A percentile compares a stretch with the other conserved stretches of the same genome.
These are phyloP conservation scores for Myotis yumanensis DNA, from an alignment of 2,113 vertebrate species.

Conservation along the genomic window DNA sequence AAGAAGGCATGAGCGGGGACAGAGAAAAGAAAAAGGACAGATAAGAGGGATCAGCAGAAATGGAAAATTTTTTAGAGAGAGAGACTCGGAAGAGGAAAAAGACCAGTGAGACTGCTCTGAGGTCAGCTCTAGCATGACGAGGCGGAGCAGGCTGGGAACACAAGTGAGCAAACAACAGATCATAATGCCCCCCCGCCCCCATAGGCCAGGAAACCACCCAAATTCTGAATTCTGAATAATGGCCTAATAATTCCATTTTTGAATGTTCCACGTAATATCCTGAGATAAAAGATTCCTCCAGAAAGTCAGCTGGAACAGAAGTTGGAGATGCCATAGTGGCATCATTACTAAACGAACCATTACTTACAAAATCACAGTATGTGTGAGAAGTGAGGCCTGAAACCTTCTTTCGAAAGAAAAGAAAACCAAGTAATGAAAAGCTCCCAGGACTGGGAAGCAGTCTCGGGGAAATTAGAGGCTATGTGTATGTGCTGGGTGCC, in stretches of 20 bases:
- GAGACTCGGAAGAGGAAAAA: neutral
- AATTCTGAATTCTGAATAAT: neutral
- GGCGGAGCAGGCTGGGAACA: neutral
- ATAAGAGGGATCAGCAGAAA: neutral
- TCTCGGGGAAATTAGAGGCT: neutral
- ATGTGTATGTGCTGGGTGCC: too few species aligned
- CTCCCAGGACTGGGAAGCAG: too few species aligned
- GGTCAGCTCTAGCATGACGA: fast-evolving
- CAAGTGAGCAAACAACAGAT: fast-evolving
- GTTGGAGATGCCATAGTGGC: neutral
- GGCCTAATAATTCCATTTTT: neutral
- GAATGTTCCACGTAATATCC: neutral
- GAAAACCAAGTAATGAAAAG: neutral
- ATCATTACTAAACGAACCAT: neutral
- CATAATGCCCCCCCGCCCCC: neutral
- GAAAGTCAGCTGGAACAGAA: neutral
- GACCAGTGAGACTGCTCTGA: fast-evolving
- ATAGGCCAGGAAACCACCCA: neutral
- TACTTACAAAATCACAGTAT: neutral
- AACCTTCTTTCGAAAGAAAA: neutral
- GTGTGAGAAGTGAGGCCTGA: neutral
- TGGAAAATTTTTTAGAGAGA: neutral
- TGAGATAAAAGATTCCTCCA: neutral
- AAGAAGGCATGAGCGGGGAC: fast-evolving
- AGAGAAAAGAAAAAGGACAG: too few species aligned